A percentile compares a stretch with the other conserved stretches of the same genome.
Conservation (phyloP, 2,797 vertebrate genomes). For the Karalla daura region DNA sequence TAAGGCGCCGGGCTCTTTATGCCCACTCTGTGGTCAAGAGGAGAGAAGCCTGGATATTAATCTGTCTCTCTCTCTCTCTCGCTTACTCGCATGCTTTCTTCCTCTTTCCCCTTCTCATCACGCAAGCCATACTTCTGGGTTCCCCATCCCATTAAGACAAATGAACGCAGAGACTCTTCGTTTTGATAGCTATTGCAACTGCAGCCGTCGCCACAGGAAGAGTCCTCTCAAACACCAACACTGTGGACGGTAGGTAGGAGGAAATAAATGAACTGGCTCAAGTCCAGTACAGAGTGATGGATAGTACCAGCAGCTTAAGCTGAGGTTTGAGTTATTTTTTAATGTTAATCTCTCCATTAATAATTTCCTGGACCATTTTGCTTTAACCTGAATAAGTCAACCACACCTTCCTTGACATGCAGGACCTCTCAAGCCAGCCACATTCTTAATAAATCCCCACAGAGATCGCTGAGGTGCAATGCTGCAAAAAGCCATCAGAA, state of each 20-base stretch:
- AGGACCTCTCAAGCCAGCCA: slow-evolving; percentile 19
- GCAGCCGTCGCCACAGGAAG: slow-evolving; percentile 56
- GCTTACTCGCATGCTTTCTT: slow-evolving; percentile 69
- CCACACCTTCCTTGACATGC: slow-evolving; percentile 30
- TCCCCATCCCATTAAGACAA: slow-evolving; percentile 65
- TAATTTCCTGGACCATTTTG: slow-evolving; percentile 35
- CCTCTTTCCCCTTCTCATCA: slow-evolving; percentile 69
- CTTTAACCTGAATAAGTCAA: slow-evolving; percentile 44
- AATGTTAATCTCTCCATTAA: slow-evolving; percentile 54
- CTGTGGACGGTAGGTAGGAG: slow-evolving; percentile 30
- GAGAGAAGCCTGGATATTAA: slow-evolving; percentile 82
- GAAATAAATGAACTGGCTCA: slow-evolving; percentile 46
- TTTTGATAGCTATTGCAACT: slow-evolving; percentile 55
- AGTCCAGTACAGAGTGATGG: slow-evolving; percentile 35
- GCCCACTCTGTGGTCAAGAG: slow-evolving; percentile 82
- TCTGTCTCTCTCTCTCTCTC: slow-evolving; percentile 57
- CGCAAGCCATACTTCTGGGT: slow-evolving; percentile 68
- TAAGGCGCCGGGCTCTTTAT: slow-evolving; percentile 77
- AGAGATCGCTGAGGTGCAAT: slow-evolving; percentile 18
- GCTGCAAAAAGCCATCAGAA: slow-evolving; percentile 8
- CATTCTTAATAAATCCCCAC: slow-evolving; percentile 32
- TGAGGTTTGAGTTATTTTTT: slow-evolving; percentile 45
- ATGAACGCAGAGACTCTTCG: slow-evolving; percentile 37
- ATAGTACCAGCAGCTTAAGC: slow-evolving; percentile 28
- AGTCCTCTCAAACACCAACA: slow-evolving; percentile 43